phyloP scores from a whole-genome alignment of 2,797 vertebrate genomes.

The Bufotes viridis region DNA sequence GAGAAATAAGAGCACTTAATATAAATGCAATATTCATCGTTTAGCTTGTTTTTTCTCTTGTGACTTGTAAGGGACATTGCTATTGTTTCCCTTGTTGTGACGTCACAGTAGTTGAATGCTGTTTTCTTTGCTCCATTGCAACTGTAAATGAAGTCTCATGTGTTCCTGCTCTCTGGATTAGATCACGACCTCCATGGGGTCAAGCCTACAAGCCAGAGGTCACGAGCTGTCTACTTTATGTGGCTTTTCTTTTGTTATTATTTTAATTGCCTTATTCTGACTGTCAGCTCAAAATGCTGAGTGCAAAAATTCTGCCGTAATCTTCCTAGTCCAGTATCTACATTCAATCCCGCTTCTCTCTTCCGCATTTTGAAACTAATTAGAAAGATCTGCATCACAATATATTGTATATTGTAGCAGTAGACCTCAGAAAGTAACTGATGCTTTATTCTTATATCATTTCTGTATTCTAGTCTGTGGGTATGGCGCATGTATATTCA shows the following conservation, averaged over 20 bases:
- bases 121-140: slow-evolving; percentile 25
- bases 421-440: neutral
- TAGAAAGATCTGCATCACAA: neutral
- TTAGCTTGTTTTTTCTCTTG: neutral
- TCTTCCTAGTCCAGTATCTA: slow-evolving; percentile 34
- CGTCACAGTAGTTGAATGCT: slow-evolving; percentile 15
- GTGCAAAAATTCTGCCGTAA: slow-evolving; percentile 22
- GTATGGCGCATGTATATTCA: slow-evolving; percentile 4
- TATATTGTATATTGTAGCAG: neutral
- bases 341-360: neutral
- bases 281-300: slow-evolving; percentile 47
- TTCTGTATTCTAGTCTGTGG: neutral
- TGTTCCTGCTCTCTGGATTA: slow-evolving; percentile 40
- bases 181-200: slow-evolving; percentile 48
- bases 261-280: slow-evolving; percentile 55
- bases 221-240: slow-evolving; percentile 47
- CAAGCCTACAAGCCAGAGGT: slow-evolving; percentile 39
- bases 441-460: neutral
- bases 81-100: slow-evolving; percentile 27
- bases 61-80: neutral
- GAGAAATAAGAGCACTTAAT: neutral
- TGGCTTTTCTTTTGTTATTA: slow-evolving; percentile 48
- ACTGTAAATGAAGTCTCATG: slow-evolving; percentile 48
- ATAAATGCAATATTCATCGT: neutral
- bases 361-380: neutral